phyloP scores from a whole-genome alignment of 2,888 invertebrate genomes.

The Pachymerium ferrugineum region DNA sequence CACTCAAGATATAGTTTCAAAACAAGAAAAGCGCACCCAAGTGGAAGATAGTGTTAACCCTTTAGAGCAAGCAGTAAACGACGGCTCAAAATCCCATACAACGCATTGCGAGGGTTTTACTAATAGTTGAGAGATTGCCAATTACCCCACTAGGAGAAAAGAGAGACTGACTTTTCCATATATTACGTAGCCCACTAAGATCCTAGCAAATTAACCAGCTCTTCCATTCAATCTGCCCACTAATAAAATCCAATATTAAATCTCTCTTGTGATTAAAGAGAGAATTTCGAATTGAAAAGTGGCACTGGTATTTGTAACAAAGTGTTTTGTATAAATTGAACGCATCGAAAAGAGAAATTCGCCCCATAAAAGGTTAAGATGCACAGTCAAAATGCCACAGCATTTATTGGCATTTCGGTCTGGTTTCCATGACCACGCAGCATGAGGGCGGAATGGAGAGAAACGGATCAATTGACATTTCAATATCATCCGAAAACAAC shows the following conservation, averaged over 20 bases:
- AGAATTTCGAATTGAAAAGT: no score
- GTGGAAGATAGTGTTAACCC: constrained; percentile 4
- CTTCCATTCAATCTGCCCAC: constrained; percentile 3
- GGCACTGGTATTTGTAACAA: no score
- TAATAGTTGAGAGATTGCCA: constrained; percentile 13
- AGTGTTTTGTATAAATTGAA: no score
- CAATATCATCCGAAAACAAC: constrained; percentile 4
- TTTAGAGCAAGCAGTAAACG: neutral
- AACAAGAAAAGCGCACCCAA: constrained; percentile 13
- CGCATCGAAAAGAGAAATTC: neutral
- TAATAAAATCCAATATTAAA: neutral
- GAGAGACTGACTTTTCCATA: neutral
- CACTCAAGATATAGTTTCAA: neutral
- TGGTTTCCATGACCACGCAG: neutral
- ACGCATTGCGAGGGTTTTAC: neutral
- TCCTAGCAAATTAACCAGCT: neutral
- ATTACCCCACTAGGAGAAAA: neutral
- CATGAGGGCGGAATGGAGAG: neutral
- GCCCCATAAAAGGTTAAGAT: neutral
- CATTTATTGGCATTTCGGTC: constrained; percentile 4
- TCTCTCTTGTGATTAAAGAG: neutral
- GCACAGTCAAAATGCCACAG: neutral
- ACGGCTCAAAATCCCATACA: constrained; percentile 8
- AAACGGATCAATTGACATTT: constrained; percentile 13
- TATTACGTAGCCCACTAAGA: neutral